Evolutionary conservation across 2,113 vertebrate genomes (phyloP).

Genomic region (Myotis brandtii): DNA sequence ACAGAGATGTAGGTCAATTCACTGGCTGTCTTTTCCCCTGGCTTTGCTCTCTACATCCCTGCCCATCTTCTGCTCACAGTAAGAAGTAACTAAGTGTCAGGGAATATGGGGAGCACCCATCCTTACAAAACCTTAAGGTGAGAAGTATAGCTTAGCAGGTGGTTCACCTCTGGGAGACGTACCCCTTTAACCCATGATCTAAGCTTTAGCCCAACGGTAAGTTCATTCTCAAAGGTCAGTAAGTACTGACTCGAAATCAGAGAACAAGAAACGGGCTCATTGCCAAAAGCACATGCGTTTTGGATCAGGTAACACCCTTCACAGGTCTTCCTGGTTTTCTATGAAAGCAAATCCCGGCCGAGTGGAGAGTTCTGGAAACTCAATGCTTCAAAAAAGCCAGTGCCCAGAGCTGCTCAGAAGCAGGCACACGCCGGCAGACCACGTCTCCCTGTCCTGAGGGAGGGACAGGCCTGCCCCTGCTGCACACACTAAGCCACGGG

Average conservation of each 20-base stretch:
- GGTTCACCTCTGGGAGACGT: background rate
- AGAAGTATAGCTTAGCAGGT: background rate
- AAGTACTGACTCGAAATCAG: background rate
- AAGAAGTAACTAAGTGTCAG: background rate
- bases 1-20: background rate
- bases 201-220: background rate
- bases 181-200: background rate
- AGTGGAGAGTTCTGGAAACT: background rate
- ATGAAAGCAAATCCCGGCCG: constrained; percentile 24
- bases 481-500: accelerated
- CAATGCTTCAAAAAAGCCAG: background rate
- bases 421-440: background rate
- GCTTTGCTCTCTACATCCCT: background rate
- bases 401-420: background rate
- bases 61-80: too few species aligned
- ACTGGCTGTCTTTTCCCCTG: background rate
- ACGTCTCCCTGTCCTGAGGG: accelerated
- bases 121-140: background rate
- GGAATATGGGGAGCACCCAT: background rate
- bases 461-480: accelerated
- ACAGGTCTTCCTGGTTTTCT: background rate
- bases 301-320: background rate
- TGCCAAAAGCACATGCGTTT: background rate
- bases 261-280: background rate
- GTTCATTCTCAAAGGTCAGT: constrained; percentile 16